phyloP scores from a whole-genome alignment of 2,888 invertebrate genomes.

The Caradrina kadenii region DNA sequence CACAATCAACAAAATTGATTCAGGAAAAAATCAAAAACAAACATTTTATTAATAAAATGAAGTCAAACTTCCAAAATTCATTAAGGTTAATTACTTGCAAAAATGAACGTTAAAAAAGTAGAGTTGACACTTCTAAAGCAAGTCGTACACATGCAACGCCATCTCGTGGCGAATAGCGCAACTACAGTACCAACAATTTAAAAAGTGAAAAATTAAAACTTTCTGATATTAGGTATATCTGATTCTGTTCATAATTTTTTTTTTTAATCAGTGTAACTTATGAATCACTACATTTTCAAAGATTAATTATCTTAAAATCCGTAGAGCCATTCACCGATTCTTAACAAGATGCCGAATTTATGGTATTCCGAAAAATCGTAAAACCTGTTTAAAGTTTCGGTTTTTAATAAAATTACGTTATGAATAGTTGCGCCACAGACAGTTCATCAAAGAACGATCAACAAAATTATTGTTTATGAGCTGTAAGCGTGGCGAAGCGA shows the following conservation, averaged over 20 bases:
- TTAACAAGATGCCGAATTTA: slow-evolving; percentile 51
- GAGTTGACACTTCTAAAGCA: neutral
- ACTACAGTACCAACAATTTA: slow-evolving; percentile 33
- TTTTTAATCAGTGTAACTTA: neutral
- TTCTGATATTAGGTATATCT: neutral
- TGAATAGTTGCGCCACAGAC: slow-evolving; percentile 52
- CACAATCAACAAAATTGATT: too few relatives aligned
- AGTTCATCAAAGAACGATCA: slow-evolving; percentile 70
- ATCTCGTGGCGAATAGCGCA: slow-evolving; percentile 81
- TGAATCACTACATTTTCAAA: neutral
- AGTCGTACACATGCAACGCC: slow-evolving; percentile 66
- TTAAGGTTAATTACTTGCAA: neutral
- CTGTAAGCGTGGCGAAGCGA: slow-evolving; percentile 76
- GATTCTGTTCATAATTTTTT: neutral
- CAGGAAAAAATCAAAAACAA: too few relatives aligned
- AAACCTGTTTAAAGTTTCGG: slow-evolving; percentile 28
- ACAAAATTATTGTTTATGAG: slow-evolving; percentile 76
- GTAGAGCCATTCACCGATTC: slow-evolving; percentile 36
- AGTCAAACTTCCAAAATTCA: too few relatives aligned
- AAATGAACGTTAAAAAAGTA: neutral
- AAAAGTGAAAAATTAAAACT: neutral
- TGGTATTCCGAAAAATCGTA: slow-evolving; percentile 40
- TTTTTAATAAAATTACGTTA: slow-evolving; percentile 41
- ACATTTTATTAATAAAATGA: neutral
- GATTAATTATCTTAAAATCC: slow-evolving; percentile 7